phyloP scores from a whole-genome alignment of 2,113 vertebrate genomes.

The Egretta garzetta region DNA sequence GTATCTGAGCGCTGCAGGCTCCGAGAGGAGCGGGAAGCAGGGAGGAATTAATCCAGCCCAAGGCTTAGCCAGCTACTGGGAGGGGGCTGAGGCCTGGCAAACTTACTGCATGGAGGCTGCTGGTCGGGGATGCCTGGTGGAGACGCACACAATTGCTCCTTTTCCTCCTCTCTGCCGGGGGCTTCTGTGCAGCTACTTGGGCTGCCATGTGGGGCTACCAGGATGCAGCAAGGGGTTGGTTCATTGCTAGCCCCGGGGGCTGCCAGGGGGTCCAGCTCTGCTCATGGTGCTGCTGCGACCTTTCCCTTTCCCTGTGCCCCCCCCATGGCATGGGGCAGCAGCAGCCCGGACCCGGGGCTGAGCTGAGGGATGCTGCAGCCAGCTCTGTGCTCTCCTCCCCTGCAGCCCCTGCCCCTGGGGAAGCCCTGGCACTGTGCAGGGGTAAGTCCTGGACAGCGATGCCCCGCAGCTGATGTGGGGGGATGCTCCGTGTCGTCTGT shows the following conservation, averaged over 20 bases:
- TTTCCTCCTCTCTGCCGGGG: background rate
- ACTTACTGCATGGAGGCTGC: no score
- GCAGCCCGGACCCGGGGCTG: fast-evolving
- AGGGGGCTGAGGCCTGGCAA: no score
- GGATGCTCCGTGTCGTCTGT: background rate
- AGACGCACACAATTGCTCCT: background rate
- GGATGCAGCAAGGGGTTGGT: background rate
- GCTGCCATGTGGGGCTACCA: fast-evolving
- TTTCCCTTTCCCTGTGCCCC: background rate
- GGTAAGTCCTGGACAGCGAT: background rate
- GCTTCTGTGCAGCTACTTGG: background rate
- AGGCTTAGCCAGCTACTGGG: no score
- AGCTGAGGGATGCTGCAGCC: background rate
- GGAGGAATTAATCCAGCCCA: background rate
- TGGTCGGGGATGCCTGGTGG: fast-evolving
- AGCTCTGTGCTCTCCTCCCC: background rate
- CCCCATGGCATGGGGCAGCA: fast-evolving
- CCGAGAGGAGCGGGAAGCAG: background rate
- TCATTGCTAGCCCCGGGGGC: fast-evolving
- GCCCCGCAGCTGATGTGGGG: background rate
- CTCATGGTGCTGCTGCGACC: background rate
- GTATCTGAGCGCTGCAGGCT: background rate
- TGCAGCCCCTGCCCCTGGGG: background rate
- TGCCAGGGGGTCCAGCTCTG: background rate
- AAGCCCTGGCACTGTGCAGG: background rate